Evolutionary conservation across 2,888 invertebrate species (phyloP).

Genomic region (Eucera pruinosa): DNA sequence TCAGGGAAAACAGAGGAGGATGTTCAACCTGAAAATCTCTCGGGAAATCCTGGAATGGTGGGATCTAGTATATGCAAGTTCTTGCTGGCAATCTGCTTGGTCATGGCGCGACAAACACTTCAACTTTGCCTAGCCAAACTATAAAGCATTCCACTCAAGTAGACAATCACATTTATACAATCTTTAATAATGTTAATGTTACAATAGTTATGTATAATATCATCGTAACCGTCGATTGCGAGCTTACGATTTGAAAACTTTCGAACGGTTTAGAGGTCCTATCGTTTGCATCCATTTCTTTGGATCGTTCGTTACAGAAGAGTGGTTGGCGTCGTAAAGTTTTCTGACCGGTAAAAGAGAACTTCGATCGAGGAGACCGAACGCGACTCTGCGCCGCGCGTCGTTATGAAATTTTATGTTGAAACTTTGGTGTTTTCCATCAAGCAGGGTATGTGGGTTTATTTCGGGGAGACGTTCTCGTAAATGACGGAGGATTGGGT

Average conservation of each 20-base stretch:
- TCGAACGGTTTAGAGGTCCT: neutral
- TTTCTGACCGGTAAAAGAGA: neutral
- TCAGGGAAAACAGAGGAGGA: too few relatives aligned
- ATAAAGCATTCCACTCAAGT: too few relatives aligned
- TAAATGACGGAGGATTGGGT: neutral
- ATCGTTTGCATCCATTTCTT: conserved; percentile 6
- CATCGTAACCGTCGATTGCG: neutral
- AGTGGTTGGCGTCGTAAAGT: conserved; percentile 14
- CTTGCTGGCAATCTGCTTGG: too few relatives aligned
- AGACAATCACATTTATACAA: too few relatives aligned
- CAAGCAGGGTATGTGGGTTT: conserved; percentile 4
- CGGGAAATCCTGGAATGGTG: too few relatives aligned
- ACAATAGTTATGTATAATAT: too few relatives aligned
- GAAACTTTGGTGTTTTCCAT: conserved; percentile 30
- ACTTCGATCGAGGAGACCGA: neutral
- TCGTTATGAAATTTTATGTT: conserved; percentile 24
- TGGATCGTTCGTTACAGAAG: conserved; percentile 19
- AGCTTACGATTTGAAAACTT: conserved; percentile 21
- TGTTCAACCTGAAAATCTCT: too few relatives aligned
- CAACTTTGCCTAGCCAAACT: too few relatives aligned
- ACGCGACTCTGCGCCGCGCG: neutral
- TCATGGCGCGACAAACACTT: too few relatives aligned
- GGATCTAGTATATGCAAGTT: too few relatives aligned
- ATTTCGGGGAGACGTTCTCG: neutral
- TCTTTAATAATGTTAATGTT: too few relatives aligned